These are phyloP conservation scores for Danaus chrysippus DNA, from an alignment of 2,888 invertebrate genomes.

Conservation along the genomic window DNA sequence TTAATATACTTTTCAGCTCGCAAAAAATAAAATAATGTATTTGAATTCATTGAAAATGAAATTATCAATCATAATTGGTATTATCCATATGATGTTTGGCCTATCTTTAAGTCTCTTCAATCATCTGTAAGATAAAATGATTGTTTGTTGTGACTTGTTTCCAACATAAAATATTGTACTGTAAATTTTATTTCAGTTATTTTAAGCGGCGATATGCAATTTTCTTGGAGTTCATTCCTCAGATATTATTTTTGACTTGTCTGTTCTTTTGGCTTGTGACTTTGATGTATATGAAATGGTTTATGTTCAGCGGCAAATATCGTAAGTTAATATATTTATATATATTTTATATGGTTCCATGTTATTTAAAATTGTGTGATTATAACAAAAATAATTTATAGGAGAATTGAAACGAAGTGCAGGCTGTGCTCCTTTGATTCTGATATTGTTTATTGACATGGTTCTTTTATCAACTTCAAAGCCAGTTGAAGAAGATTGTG, in stretches of 20 bases:
- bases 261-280: constrained; percentile 93
- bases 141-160: neutral
- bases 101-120: constrained; percentile 86
- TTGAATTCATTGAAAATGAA: constrained; percentile 97
- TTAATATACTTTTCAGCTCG: constrained; percentile 44
- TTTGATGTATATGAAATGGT: constrained; percentile 94
- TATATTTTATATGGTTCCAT: neutral
- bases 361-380: neutral
- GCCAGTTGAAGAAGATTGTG: constrained; percentile 56
- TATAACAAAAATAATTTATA: constrained; percentile 27
- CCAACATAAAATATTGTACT: neutral
- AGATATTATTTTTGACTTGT: constrained; percentile 89
- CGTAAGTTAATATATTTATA: constrained; percentile 38
- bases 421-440: constrained; percentile 85
- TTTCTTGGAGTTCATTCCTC: constrained; percentile 91
- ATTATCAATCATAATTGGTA: constrained; percentile 93
- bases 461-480: constrained; percentile 68
- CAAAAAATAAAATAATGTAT: constrained; percentile 92
- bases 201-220: constrained; percentile 81
- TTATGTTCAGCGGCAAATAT: constrained; percentile 71
- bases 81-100: constrained; percentile 96
- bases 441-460: constrained; percentile 90
- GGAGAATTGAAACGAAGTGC: constrained; percentile 45
- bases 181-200: constrained; percentile 63
- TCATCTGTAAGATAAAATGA: constrained; percentile 73